Conservation (phyloP, 2,888 invertebrate genomes). For the Tiphia femorata region DNA sequence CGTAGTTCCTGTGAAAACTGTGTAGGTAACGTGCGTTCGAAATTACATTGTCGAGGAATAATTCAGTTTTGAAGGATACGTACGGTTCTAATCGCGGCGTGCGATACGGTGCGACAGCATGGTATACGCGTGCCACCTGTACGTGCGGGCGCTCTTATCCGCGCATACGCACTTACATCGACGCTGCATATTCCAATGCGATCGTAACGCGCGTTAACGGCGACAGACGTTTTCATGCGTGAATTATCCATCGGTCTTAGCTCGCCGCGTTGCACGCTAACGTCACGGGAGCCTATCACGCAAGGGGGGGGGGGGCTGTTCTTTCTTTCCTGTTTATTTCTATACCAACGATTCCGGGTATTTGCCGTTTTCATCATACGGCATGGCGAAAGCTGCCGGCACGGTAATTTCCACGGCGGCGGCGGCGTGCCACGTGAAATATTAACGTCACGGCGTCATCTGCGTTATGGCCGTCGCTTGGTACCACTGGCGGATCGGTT, state of each 20-base stretch:
- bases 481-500: constrained; percentile 46
- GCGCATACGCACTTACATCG: background rate
- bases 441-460: constrained; percentile 43
- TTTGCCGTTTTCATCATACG: constrained; percentile 21
- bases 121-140: background rate
- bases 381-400: constrained; percentile 30
- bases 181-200: constrained; percentile 2
- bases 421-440: constrained; percentile 51
- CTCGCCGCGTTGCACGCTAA: constrained; percentile 20
- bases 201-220: constrained; percentile 8
- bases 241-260: constrained; percentile 28
- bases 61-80: too few species aligned
- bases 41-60: too few species aligned
- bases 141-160: background rate
- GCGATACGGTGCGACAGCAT: background rate
- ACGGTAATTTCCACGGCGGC: constrained; percentile 29
- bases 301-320: too few species aligned
- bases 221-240: constrained; percentile 26
- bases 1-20: too few species aligned
- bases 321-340: constrained; percentile 17
- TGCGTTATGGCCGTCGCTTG: constrained; percentile 24
- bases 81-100: too few species aligned
- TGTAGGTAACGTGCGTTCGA: too few species aligned
- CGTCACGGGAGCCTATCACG: constrained; percentile 24
- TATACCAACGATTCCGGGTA: constrained; percentile 26